Evolutionary conservation across 2,113 vertebrate species (phyloP).

Genomic region (Gadus macrocephalus): DNA sequence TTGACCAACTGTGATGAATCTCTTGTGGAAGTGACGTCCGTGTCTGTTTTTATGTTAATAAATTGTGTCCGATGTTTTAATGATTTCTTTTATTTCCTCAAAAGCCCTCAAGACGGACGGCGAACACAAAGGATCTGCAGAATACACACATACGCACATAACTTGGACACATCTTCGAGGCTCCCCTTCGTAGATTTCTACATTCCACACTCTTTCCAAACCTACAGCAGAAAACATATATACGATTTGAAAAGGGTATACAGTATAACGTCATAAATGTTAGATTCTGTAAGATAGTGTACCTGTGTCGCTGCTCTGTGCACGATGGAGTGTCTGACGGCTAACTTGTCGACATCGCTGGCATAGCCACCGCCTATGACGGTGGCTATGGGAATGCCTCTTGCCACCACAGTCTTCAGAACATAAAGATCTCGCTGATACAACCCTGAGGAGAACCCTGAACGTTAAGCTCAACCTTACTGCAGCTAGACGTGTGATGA

Average conservation of each 20-base stretch:
- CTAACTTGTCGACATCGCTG: conserved; percentile 50
- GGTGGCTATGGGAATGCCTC: conserved; percentile 51
- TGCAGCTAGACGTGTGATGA: no score
- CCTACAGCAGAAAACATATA: conserved; percentile 36
- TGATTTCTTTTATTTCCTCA: not conserved
- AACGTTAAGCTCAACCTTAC: no score
- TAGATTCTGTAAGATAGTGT: not conserved
- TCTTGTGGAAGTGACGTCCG: conserved; percentile 11
- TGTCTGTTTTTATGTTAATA: conserved; percentile 34
- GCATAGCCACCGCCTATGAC: conserved; percentile 66
- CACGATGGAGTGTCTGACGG: conserved; percentile 60
- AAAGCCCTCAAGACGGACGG: no score
- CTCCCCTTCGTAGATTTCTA: conserved; percentile 21
- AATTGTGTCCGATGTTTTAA: conserved; percentile 12
- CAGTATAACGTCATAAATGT: not conserved
- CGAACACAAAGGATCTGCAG: no score
- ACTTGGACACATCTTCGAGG: no score
- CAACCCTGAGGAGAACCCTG: conserved; percentile 38
- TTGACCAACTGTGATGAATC: conserved; percentile 34
- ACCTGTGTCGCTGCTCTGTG: conserved; percentile 65
- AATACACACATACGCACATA: no score
- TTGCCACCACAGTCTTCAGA: conserved; percentile 47
- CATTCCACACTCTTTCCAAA: conserved; percentile 56
- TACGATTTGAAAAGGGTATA: not conserved
- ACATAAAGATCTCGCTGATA: conserved; percentile 61